Percentiles rank a stretch among this genome's conserved stretches.
Evolutionary conservation across 2,113 vertebrate genomes (phyloP).

Genomic region (Nothocercus julius): DNA sequence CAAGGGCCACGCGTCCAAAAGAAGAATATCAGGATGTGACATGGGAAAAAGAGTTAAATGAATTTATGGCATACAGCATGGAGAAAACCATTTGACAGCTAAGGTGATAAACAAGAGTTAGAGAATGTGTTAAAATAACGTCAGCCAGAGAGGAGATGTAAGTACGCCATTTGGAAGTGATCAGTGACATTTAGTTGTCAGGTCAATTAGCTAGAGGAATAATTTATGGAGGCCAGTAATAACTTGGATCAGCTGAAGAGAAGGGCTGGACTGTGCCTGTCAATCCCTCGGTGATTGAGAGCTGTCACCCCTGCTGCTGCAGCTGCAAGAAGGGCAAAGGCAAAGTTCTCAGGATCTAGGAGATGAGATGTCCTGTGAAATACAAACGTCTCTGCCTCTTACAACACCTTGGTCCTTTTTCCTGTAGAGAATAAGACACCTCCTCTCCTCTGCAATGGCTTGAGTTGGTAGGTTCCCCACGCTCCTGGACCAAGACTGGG

Average conservation of each 20-base stretch:
- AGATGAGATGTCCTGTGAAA: neutral
- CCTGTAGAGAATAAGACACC: neutral
- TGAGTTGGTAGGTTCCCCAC: neutral
- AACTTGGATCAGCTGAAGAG: neutral
- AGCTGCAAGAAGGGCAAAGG: neutral
- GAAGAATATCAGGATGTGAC: neutral
- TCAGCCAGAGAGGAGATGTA: neutral
- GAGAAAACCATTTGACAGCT: neutral
- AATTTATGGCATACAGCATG: neutral
- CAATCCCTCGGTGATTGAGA: accelerated
- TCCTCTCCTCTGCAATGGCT: neutral
- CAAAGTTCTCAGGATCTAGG: neutral
- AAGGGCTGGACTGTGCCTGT: neutral
- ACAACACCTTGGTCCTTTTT: neutral
- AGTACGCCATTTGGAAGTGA: neutral
- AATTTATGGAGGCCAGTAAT: neutral
- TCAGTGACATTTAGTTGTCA: neutral
- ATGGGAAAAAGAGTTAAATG: neutral
- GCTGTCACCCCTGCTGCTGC: neutral
- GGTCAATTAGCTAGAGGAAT: neutral
- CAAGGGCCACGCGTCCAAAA: neutral
- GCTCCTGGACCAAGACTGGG: neutral
- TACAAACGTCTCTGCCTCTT: neutral
- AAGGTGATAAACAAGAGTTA: neutral
- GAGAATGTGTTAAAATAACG: neutral